Evolutionary conservation across 2,113 vertebrate genomes (phyloP).

Genomic region (Coptodon rendalli): DNA sequence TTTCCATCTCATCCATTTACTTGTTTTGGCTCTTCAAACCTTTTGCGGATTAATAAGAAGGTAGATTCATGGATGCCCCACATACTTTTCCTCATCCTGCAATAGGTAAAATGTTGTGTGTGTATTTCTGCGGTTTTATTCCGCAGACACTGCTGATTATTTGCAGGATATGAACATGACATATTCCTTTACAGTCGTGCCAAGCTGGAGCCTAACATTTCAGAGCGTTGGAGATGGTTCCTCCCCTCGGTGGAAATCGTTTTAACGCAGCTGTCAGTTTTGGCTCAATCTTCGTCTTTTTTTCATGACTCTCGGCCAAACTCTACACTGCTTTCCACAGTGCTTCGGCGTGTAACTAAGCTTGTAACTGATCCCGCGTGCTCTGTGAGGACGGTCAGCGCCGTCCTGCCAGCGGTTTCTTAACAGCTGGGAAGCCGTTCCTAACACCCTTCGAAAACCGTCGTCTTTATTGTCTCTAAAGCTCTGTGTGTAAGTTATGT

Average conservation of each 20-base stretch:
- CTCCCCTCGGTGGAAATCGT: constrained; percentile 16
- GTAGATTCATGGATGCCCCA: neutral
- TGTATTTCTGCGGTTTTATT: neutral
- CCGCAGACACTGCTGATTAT: constrained; percentile 8
- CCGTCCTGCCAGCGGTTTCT: neutral
- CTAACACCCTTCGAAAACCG: neutral
- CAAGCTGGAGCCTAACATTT: constrained; percentile 25
- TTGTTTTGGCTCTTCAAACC: neutral
- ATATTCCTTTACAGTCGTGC: constrained; percentile 21
- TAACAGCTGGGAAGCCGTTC: neutral
- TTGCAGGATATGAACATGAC: neutral
- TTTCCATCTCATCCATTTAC: neutral
- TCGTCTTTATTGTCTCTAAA: neutral
- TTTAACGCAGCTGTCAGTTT: constrained; percentile 46
- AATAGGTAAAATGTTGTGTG: neutral
- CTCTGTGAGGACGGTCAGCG: neutral
- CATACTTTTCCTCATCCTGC: neutral
- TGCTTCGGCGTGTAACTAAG: neutral
- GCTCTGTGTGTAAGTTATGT: neutral
- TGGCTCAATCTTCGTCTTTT: constrained; percentile 37
- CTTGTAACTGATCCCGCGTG: neutral
- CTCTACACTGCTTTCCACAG: neutral
- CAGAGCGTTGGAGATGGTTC: neutral
- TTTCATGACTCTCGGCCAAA: constrained; percentile 34
- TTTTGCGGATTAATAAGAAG: neutral